Percentiles rank a stretch among this genome's conserved stretches.
phyloP scores from a whole-genome alignment of 2,113 vertebrate species.

The Syrrhaptes paradoxus region DNA sequence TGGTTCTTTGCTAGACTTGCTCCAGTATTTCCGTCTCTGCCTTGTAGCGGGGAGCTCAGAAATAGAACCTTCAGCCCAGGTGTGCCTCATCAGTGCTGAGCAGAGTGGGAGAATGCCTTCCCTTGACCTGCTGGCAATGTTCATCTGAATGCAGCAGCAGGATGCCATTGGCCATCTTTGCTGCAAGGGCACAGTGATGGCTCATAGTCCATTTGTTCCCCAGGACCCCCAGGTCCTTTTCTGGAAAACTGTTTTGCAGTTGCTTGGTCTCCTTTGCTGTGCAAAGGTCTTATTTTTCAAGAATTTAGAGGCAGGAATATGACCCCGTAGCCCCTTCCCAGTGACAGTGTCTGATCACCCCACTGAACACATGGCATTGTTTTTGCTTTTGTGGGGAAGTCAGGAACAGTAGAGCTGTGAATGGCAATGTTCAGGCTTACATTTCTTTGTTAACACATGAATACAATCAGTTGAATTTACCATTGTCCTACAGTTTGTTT shows the following conservation, averaged over 20 bases:
- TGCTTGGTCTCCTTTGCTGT: not conserved
- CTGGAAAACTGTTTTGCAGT: not conserved
- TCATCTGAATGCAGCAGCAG: not conserved
- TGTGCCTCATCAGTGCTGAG: not conserved
- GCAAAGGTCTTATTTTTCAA: not conserved
- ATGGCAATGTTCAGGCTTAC: not conserved
- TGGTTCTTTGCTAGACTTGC: not conserved
- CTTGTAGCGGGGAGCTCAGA: not conserved
- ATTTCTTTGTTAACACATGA: not conserved
- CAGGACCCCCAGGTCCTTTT: not conserved
- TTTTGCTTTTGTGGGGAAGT: not conserved
- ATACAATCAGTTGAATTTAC: slow-evolving; percentile 13
- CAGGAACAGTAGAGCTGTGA: not conserved
- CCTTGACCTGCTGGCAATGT: not conserved
- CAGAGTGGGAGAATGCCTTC: not conserved
- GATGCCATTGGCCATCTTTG: not conserved
- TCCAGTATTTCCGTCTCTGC: not conserved
- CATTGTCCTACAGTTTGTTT: slow-evolving; percentile 37
- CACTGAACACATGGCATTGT: not conserved
- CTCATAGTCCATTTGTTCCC: not conserved
- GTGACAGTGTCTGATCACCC: not conserved
- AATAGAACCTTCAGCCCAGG: not conserved
- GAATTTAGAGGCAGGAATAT: not conserved
- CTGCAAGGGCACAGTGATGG: not conserved
- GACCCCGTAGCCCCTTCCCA: not conserved